A percentile compares a stretch with the other conserved stretches of the same genome.
Conservation (phyloP, 2,797 vertebrate species). For the Diplodus sargus region DNA sequence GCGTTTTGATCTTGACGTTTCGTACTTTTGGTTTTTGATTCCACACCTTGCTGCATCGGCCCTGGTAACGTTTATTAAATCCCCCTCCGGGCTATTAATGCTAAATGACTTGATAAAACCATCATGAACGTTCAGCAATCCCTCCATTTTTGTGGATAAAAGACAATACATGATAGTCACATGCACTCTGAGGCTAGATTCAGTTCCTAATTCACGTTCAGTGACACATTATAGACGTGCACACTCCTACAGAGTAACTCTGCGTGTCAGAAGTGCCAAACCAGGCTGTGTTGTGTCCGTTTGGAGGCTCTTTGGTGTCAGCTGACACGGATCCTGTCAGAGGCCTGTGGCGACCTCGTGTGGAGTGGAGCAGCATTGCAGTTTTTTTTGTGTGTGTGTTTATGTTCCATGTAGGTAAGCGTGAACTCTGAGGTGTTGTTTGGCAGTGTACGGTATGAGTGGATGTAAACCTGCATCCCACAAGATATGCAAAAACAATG, state of each 20-base stretch:
- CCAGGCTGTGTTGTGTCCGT: constrained; percentile 32
- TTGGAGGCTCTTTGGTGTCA: constrained; percentile 17
- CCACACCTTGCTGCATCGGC: constrained; percentile 1
- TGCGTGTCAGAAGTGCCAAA: constrained; percentile 42
- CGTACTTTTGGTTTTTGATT: background rate
- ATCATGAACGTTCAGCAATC: constrained; percentile 2
- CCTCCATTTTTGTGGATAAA: background rate
- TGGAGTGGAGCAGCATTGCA: constrained; percentile 59
- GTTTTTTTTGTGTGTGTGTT: background rate
- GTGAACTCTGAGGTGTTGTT: constrained; percentile 62
- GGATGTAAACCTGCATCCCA: constrained; percentile 86
- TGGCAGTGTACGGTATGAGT: constrained; percentile 71
- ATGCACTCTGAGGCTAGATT: constrained; percentile 5
- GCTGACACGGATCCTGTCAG: constrained; percentile 29
- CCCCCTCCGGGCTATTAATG: constrained; percentile 8
- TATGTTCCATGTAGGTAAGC: constrained; percentile 34
- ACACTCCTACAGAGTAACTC: constrained; percentile 14
- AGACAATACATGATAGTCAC: background rate
- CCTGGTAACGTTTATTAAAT: constrained; percentile 7
- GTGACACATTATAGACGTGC: background rate
- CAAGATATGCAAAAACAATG: constrained; percentile 99
- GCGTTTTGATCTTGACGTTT: background rate
- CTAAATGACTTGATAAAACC: constrained; percentile 7
- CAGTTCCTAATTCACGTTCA: constrained; percentile 1
- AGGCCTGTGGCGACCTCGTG: constrained; percentile 58